Conservation (phyloP, 2,888 invertebrate genomes). For the Drosophila bunnanda region DNA sequence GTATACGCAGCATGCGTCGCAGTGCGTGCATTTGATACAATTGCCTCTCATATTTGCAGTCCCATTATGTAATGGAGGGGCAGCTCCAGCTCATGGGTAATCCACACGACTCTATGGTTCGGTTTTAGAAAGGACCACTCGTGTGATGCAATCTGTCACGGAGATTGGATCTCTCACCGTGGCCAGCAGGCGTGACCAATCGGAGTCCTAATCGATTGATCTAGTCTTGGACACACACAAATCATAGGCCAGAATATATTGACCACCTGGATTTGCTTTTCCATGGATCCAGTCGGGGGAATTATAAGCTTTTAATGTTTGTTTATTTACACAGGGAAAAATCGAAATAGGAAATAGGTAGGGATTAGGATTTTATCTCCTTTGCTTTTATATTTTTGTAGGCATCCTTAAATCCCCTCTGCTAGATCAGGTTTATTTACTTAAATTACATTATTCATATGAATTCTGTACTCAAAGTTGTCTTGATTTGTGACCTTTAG, state of each 20-base stretch:
- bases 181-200: conserved; percentile 38
- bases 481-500: conserved; percentile 4
- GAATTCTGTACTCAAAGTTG: background rate
- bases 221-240: conserved; percentile 29
- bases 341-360: background rate
- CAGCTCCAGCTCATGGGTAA: conserved; percentile 50
- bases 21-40: conserved; percentile 59
- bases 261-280: background rate
- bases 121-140: conserved; percentile 50
- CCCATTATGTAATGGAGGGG: conserved; percentile 57
- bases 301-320: background rate
- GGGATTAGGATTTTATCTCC: background rate
- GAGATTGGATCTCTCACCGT: conserved; percentile 45
- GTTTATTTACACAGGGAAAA: background rate
- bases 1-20: conserved; percentile 65
- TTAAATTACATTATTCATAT: background rate
- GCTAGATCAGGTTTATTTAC: background rate
- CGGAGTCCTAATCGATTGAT: conserved; percentile 41
- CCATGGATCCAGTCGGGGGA: background rate
- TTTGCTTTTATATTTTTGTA: background rate
- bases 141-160: conserved; percentile 42
- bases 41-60: conserved; percentile 54
- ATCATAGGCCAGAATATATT: conserved; percentile 57
- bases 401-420: too few relatives aligned
- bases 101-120: conserved; percentile 40